phyloP scores from a whole-genome alignment of 2,797 vertebrate species.

The Lateolabrax maculatus region DNA sequence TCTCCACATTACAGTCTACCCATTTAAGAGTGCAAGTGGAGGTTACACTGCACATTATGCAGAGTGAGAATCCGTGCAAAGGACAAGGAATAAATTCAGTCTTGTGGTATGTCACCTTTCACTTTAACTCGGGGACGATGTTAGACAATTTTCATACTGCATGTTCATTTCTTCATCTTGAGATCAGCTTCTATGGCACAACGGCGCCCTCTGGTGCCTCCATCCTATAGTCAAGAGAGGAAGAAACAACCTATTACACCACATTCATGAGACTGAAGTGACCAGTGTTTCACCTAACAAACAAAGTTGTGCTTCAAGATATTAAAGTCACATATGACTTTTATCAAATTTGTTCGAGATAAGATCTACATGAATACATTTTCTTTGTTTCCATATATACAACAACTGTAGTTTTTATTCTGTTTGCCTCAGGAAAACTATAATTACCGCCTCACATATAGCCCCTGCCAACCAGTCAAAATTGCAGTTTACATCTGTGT shows the following conservation, averaged over 20 bases:
- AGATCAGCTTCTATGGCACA: slow-evolving; percentile 98
- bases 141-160: background rate
- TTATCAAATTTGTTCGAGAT: background rate
- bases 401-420: background rate
- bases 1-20: slow-evolving; percentile 45
- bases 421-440: background rate
- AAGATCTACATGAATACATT: background rate
- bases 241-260: background rate
- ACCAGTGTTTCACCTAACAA: background rate
- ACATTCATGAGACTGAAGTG: background rate
- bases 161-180: slow-evolving; percentile 95
- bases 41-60: slow-evolving; percentile 48
- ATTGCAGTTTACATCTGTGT: no score
- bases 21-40: slow-evolving; percentile 62
- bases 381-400: slow-evolving; percentile 4
- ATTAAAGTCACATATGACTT: background rate
- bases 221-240: slow-evolving; percentile 85
- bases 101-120: slow-evolving; percentile 36
- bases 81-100: slow-evolving; percentile 29
- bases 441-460: no score
- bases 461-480: no score
- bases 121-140: slow-evolving; percentile 21
- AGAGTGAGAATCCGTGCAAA: slow-evolving; percentile 46
- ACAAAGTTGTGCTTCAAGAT: background rate
- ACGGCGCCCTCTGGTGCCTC: slow-evolving; percentile 96